Conservation (phyloP, 2,888 invertebrate species). For the Pristionchus exspectatus region DNA sequence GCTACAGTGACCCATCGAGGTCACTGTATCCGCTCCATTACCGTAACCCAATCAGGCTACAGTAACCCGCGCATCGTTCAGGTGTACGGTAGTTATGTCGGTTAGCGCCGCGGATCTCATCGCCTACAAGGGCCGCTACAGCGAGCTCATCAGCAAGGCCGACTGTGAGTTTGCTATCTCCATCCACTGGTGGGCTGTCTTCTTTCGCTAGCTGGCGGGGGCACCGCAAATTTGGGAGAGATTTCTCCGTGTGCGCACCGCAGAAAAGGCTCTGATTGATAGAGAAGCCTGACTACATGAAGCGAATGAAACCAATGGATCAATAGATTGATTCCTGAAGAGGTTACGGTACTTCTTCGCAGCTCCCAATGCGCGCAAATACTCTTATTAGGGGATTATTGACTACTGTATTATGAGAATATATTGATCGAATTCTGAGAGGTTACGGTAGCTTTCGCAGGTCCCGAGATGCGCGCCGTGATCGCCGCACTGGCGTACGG, state of each 20-base stretch:
- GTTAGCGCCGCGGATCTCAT: slow-evolving; percentile 2
- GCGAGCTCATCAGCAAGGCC: slow-evolving; percentile 4
- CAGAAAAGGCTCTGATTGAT: too few relatives aligned
- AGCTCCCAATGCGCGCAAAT: too few relatives aligned
- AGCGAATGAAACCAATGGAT: too few relatives aligned
- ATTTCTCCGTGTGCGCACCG: too few relatives aligned
- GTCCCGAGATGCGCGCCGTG: slow-evolving; percentile 36
- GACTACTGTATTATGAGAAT: background rate
- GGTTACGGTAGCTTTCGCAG: slow-evolving; percentile 21
- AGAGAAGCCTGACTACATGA: too few relatives aligned
- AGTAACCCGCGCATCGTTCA: background rate
- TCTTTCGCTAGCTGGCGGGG: too few relatives aligned
- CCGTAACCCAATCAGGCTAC: background rate
- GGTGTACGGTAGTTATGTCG: background rate
- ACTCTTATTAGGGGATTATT: too few relatives aligned
- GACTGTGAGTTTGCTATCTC: background rate
- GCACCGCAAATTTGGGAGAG: too few relatives aligned
- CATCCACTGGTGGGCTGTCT: too few relatives aligned
- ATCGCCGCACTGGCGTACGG: slow-evolving; percentile 40
- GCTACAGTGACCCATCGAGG: too few relatives aligned
- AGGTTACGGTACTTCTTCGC: too few relatives aligned
- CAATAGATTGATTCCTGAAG: too few relatives aligned
- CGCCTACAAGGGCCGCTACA: slow-evolving; percentile 28
- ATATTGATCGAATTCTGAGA: background rate
- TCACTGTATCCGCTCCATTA: background rate